Evolutionary conservation across 2,113 vertebrate species (phyloP).

Genomic region (Cairina moschata): DNA sequence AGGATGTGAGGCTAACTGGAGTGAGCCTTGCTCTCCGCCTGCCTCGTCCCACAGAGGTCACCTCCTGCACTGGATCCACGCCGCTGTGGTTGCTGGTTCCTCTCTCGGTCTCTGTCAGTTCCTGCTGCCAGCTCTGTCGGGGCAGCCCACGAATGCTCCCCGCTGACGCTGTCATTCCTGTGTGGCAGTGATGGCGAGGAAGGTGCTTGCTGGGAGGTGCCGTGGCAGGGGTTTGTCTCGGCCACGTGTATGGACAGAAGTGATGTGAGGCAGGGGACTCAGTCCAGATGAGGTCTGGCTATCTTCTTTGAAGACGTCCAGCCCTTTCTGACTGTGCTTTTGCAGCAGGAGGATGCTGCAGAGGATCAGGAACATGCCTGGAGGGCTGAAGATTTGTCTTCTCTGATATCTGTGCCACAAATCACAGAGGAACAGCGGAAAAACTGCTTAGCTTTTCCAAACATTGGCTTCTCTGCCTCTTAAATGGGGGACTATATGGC

Average conservation of each 20-base stretch:
- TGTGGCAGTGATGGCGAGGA: neutral
- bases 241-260: accelerated
- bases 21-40: neutral
- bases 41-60: accelerated
- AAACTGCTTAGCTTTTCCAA: neutral
- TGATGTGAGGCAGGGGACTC: accelerated
- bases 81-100: neutral
- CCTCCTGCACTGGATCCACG: accelerated
- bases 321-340: neutral
- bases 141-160: neutral
- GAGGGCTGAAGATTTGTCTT: neutral
- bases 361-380: neutral
- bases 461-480: neutral
- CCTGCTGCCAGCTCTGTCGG: neutral
- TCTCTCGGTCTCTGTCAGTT: neutral
- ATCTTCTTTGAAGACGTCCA: neutral
- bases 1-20: accelerated
- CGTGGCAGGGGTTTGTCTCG: neutral
- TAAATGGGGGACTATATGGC: neutral
- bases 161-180: neutral
- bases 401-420: neutral
- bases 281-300: neutral
- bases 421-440: neutral
- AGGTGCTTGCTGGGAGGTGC: neutral
- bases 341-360: neutral